A percentile compares a stretch with the other conserved stretches of the same genome.
Evolutionary conservation across 92 coral and sea anemone species (phyloP).

Genomic region (Porites divaricata): DNA sequence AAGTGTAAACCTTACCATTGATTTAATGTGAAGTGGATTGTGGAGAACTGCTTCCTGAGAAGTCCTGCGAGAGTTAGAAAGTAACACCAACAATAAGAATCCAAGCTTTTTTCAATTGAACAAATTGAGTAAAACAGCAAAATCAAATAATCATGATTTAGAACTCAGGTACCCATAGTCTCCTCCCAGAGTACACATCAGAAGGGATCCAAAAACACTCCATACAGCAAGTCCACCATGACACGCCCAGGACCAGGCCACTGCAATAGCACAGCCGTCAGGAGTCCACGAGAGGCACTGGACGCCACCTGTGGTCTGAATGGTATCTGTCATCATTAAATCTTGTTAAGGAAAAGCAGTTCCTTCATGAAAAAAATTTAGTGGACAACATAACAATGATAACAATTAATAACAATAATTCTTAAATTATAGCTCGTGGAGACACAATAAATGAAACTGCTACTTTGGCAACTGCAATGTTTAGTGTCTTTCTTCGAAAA

Average conservation of each 20-base stretch:
- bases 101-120: too few relatives aligned
- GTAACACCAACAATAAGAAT: too few relatives aligned
- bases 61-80: slow-evolving; percentile 42
- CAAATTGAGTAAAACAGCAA: too few relatives aligned
- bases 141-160: too few relatives aligned
- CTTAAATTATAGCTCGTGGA: too few relatives aligned
- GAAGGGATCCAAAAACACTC: slow-evolving; percentile 98
- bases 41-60: slow-evolving; percentile 90
- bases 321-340: slow-evolving; percentile 59
- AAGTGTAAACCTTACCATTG: slow-evolving; percentile 75
- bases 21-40: slow-evolving; percentile 94
- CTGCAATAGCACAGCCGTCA: slow-evolving; percentile 98
- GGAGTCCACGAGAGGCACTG: slow-evolving; percentile 98
- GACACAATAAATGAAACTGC: too few relatives aligned
- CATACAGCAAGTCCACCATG: slow-evolving; percentile 98
- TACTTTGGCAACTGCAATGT: too few relatives aligned
- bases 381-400: too few relatives aligned
- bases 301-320: slow-evolving; percentile 91
- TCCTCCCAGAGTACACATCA: slow-evolving; percentile 93
- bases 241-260: slow-evolving; percentile 95
- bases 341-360: not conserved
- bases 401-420: too few relatives aligned
- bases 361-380: not conserved
- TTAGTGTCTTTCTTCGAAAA: too few relatives aligned
- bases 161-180: slow-evolving; percentile 79